A percentile compares a stretch with the other conserved stretches of the same genome.
Conservation (phyloP, 2,888 invertebrate species). For the Drosophila mercatorum region DNA sequence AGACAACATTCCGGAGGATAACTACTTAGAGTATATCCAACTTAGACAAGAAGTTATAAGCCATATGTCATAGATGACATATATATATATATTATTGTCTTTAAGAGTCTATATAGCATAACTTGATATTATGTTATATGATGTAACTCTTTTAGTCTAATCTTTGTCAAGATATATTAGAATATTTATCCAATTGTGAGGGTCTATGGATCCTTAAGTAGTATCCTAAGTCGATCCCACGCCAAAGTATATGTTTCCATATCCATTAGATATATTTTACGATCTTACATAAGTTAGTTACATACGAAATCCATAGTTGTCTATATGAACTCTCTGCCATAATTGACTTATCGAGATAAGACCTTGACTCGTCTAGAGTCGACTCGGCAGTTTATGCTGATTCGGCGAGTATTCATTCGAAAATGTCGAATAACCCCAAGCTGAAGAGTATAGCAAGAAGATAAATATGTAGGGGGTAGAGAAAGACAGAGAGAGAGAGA, state of each 20-base stretch:
- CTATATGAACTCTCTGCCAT: neutral
- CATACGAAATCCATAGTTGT: neutral
- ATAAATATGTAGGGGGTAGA: neutral
- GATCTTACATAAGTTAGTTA: neutral
- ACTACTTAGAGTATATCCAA: neutral
- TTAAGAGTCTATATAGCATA: too few species aligned
- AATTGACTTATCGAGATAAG: neutral
- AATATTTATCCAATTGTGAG: too few species aligned
- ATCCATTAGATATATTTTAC: neutral
- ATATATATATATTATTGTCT: too few species aligned
- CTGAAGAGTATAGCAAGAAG: constrained; percentile 6
- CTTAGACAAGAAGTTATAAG: neutral
- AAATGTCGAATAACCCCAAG: neutral
- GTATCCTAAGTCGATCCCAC: too few species aligned
- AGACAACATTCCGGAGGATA: too few species aligned
- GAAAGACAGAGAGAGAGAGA: neutral
- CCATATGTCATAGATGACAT: neutral
- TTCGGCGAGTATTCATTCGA: neutral
- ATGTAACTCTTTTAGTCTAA: neutral
- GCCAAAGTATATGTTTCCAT: neutral
- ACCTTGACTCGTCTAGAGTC: neutral
- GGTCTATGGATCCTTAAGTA: too few species aligned
- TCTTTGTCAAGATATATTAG: too few species aligned
- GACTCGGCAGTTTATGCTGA: neutral
- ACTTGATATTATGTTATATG: neutral